Evolutionary conservation across 1,140 invertebrate species (phyloP), one percentile per base, ranked within the genome.

Genomic region (Drosophila funebris): DNA sequence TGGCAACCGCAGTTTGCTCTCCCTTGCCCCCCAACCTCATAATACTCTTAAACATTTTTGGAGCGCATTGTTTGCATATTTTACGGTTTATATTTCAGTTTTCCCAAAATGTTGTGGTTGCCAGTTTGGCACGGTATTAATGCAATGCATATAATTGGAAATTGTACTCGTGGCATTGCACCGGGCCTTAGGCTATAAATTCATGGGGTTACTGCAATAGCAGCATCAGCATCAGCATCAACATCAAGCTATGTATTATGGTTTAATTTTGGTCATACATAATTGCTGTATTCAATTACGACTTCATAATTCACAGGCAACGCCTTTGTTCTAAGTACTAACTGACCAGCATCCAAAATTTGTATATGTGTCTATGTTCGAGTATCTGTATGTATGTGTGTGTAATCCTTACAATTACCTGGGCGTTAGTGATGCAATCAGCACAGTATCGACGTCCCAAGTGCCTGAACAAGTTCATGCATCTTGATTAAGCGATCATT

Each of bases 271-370:
- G 74, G 54, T 39, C n/a, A 56, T 48, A 69, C 57, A 78, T 87
- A 83, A 87, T 82, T 69, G 71, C 60, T 11, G 56, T 58, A 83
- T 87, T 87, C 83, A 87, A 87, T 87, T 78, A 87, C 78, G 78
- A 71, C 29, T 76, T 78, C 78, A 83, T 88, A 78, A 76, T 62
- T 76, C 56, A 83, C 52, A 4, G n/a, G 31, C 20, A 22, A 33
- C 18, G 41, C 7, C 20, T 53, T 54, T 54, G 39, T 56, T 24
- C 24, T 11, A 4, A 14, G 16, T 14, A 4, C 20, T 18, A 66
- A 66, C 46, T 44, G 27, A 57, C 13, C 20, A 27, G 41, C 36
- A 60, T 9, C 20, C 16, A 56, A n/a, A n/a, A n/a, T n/a, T n/a
- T 46, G 24, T 14, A 14, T 24, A n/a, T 14, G n/a, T 50, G 8